These are phyloP conservation scores for Lepidothrix coronata DNA, from an alignment of 2,113 vertebrate species.

Conservation along the genomic window DNA sequence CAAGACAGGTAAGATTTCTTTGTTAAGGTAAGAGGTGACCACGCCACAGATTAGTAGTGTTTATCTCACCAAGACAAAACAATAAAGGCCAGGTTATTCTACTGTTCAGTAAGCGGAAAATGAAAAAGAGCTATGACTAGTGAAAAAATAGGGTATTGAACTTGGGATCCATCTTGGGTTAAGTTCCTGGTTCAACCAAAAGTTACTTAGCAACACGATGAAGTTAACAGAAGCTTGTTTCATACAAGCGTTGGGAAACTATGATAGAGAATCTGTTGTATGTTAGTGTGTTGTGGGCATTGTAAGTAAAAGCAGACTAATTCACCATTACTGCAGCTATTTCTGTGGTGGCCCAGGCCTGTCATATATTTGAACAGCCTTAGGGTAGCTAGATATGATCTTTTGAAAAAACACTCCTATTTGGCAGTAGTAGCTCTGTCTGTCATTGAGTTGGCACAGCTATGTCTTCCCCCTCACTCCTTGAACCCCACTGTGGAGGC, in stretches of 20 bases:
- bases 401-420: neutral
- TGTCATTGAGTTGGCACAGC: neutral
- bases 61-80: neutral
- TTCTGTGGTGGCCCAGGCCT: neutral
- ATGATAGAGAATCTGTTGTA: neutral
- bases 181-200: neutral
- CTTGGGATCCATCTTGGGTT: neutral
- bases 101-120: too few relatives aligned
- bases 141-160: neutral
- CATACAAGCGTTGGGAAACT: neutral
- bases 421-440: neutral
- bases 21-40: neutral
- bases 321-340: neutral
- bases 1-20: conserved; percentile 43
- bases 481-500: neutral
- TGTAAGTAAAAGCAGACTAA: neutral
- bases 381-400: neutral
- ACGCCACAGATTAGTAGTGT: neutral
- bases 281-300: neutral
- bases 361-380: neutral
- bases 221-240: neutral
- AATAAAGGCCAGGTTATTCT: neutral
- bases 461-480: neutral
- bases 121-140: neutral
- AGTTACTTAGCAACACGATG: neutral